Base-by-base conservation (phyloP, 1,140 invertebrate genomes). In the Aphelenchoides avenae region DNA sequence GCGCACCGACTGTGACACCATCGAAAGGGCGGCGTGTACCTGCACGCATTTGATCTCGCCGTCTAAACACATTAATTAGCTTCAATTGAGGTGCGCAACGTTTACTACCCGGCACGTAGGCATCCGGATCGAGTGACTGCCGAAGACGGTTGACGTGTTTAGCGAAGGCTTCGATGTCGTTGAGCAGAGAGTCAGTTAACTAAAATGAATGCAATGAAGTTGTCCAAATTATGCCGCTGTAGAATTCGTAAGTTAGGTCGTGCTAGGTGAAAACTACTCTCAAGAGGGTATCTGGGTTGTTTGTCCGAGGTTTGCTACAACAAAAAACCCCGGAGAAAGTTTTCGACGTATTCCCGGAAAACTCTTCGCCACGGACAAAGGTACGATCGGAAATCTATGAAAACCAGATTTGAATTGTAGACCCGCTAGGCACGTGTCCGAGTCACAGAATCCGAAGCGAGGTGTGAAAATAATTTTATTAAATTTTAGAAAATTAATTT, bases 11-110 rank as follows among this genome's bases (percentile, higher is more conserved):
- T 73, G 61, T 20, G 66, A 71, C 9, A 75, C 73, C 51, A 69
- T 56, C 29, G 74, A 68, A 15, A 75, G 48, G 11, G 73, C 64
- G 22, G 70, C 68, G 39, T 75, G 73, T 11, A 76, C 61, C 49
- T 63, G 62, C 26, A 75, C 61, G 43, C 71, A 74, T 39, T 57
- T 64, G 22, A 54, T 62, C 40, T 67, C 69, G 13, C 68, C 67
- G 52, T 61, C 68, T 68, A 36, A 63, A 11, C 9, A 20, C 20
- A 20, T 52, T 18, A 52, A 31, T 54, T 13, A 20, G 20, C 36
- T 24, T 26, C 7, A 52, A 27, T 62, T 39, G 15, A 4, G 9
- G 29, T 9, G 18, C 26, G 18, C 15, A 29, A 22, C 40, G 39
- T 22, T 15, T 5, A 2, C 18, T 50, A 64, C 59, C 66, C 29